phyloP scores from a whole-genome alignment of 2,113 vertebrate species.

The Uria aalge region DNA sequence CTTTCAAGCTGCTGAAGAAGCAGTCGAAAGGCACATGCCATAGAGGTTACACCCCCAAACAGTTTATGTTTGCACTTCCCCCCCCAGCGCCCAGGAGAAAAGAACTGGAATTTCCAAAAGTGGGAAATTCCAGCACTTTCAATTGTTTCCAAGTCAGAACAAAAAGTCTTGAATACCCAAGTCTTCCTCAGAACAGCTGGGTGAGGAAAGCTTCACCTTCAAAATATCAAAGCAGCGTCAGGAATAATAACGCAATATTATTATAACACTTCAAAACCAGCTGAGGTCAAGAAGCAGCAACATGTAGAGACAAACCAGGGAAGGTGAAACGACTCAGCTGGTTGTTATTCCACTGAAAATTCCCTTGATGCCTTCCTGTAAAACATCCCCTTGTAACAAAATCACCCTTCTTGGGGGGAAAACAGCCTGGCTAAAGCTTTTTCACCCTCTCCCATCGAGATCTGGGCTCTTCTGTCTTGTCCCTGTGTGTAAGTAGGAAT shows the following conservation, averaged over 20 bases:
- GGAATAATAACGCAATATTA: constrained; percentile 22
- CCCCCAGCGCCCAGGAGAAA: not conserved
- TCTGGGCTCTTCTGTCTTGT: not conserved
- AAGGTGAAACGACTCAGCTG: not conserved
- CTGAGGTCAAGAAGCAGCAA: constrained; percentile 7
- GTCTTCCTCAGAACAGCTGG: constrained; percentile 22
- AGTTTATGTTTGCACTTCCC: constrained; percentile 26
- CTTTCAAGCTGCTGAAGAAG: constrained; percentile 38
- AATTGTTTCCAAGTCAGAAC: constrained; percentile 61
- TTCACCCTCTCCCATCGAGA: not conserved
- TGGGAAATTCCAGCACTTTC: constrained; percentile 65
- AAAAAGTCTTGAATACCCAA: constrained; percentile 3
- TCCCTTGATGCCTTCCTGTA: constrained; percentile 8
- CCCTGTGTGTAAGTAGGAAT: not conserved
- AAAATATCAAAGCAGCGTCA: constrained; percentile 28
- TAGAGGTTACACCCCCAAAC: constrained; percentile 22
- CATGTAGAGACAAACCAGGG: constrained; percentile 44
- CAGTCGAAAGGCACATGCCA: not conserved
- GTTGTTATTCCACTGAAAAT: constrained; percentile 12
- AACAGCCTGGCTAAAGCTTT: not conserved
- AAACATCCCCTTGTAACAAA: constrained; percentile 4
- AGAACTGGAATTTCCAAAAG: constrained; percentile 61
- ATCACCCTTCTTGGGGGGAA: not conserved
- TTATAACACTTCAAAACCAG: constrained; percentile 25
- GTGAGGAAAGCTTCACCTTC: constrained; percentile 20